Evolutionary conservation across 2,888 invertebrate genomes (phyloP).

Genomic region (Xylophagus ater): DNA sequence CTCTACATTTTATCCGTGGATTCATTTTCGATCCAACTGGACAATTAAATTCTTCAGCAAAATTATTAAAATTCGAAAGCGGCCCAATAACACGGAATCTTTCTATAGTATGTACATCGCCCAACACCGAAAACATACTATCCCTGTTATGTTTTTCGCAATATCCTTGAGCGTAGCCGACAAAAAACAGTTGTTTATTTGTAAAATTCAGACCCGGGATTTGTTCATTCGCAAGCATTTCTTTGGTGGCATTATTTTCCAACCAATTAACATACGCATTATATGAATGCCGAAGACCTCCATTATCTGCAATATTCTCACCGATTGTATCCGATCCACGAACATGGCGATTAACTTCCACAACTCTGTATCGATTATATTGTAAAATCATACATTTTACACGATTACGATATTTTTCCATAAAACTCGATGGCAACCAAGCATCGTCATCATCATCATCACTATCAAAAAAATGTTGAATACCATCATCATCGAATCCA

Average conservation of each 20-base stretch:
- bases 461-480: conserved; percentile 78
- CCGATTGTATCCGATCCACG: conserved; percentile 12
- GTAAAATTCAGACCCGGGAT: conserved; percentile 13
- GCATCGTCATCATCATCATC: too few relatives aligned
- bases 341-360: not conserved
- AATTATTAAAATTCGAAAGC: conserved; percentile 5
- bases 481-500: conserved; percentile 70
- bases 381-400: too few relatives aligned
- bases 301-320: conserved; percentile 16
- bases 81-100: conserved; percentile 10
- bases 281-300: conserved; percentile 13
- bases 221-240: too few relatives aligned
- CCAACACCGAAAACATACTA: too few relatives aligned
- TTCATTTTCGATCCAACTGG: conserved; percentile 4
- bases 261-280: conserved; percentile 10
- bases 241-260: conserved; percentile 6
- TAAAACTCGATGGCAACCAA: too few relatives aligned
- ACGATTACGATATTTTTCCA: too few relatives aligned
- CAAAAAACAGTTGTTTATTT: conserved; percentile 13
- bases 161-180: conserved; percentile 8
- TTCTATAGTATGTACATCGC: too few relatives aligned
- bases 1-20: conserved; percentile 5
- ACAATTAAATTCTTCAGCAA: conserved; percentile 8
- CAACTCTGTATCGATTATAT: too few relatives aligned
- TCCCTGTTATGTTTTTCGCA: conserved; percentile 10